Evolutionary conservation across 2,113 vertebrate species (phyloP), one percentile per base, ranked within the genome.

Genomic region (Mungos mungo): DNA sequence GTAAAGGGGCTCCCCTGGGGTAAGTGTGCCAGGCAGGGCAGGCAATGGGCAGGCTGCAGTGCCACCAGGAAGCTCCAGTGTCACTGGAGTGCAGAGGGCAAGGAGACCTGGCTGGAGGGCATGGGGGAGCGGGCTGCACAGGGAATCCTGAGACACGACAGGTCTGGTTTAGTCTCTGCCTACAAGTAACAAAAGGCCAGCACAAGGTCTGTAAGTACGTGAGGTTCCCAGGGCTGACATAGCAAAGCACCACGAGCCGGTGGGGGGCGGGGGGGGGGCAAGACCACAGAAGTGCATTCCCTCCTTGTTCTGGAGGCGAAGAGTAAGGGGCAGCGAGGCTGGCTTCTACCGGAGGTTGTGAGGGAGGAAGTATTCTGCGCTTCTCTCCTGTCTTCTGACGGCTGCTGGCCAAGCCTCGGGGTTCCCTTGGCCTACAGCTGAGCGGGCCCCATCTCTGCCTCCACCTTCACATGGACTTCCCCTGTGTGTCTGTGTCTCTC

Each of bases 401-500:
- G 15, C 21, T 25, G 52, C 50, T 5, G 10, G 38, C 33, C 19
- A 38, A 33, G 19, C 38, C 82, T 14, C 6, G 47, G 77, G 1
- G 18, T 52, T n/a, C 4, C 52, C n/a, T 65, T 14, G 47, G 41
- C 18, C 31, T 25, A 8, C 9, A 52, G 82, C 29, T 4, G 27
- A 10, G 13, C 18, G 0, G 0, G 31, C 33, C 25, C 4, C 1
- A 16, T 29, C 57, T 31, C 10, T 50, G 38, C 21, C 45, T 45
- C 57, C 8, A 19, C n/a, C 79, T 72, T 45, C 45, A 77, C 25
- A 9, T 0, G 11, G 12, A n/a, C 41, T 19, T 29, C 54, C 35
- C 72, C 8, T 9, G 45, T 50, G 76, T 50, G 57, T 71, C 88
- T 41, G 45, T 41, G 45, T 69, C 31, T 68, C 38, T n/a, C 77